Percentiles rank a stretch among this genome's conserved stretches.
phyloP scores from a whole-genome alignment of 1,140 invertebrate genomes.

The Schlechtendalia chinensis region DNA sequence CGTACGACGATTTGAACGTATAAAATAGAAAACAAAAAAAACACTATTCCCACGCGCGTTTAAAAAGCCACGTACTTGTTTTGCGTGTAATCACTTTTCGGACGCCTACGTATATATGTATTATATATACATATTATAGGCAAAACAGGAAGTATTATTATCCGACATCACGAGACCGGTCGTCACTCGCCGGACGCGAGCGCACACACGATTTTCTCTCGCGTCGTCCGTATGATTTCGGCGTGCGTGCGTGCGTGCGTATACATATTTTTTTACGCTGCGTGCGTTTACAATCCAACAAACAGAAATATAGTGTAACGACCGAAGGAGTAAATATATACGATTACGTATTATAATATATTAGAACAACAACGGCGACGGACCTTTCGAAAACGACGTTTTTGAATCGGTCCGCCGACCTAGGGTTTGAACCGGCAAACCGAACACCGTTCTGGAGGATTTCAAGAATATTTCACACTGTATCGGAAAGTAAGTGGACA shows the following conservation, averaged over 20 bases:
- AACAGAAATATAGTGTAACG: no score
- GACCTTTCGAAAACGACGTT: not conserved
- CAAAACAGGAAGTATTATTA: constrained; percentile 23
- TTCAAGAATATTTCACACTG: not conserved
- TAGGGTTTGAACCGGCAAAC: not conserved
- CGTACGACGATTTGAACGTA: not conserved
- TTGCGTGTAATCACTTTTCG: not conserved
- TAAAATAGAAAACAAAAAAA: no score
- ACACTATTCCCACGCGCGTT: constrained; percentile 15
- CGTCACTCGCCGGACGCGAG: not conserved
- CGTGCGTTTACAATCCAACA: no score
- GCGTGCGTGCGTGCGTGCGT: not conserved
- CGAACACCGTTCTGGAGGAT: not conserved
- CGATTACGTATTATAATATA: no score
- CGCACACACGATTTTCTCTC: not conserved
- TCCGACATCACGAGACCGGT: not conserved
- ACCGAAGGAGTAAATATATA: no score
- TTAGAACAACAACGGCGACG: no score
- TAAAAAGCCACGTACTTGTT: not conserved
- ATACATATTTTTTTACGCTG: no score
- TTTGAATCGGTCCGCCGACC: not conserved
- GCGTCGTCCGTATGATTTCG: not conserved
- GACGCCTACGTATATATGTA: no score
- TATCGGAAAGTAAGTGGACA: not conserved
- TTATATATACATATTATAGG: not conserved